Conservation (phyloP, 2,888 invertebrate species). For the Xestobium rufovillosum region DNA sequence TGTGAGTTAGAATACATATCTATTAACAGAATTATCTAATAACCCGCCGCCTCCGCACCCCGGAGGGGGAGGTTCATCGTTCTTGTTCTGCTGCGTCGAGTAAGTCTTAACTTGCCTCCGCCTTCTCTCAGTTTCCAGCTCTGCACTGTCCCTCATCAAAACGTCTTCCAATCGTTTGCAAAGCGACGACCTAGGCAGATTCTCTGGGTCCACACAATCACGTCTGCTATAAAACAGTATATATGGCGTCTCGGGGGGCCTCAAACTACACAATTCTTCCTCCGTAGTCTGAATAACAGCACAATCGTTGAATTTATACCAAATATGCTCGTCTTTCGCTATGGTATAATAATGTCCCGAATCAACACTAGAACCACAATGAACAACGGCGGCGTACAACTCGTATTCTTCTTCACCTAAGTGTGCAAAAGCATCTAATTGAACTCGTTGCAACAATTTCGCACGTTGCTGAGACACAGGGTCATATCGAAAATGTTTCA, state of each 20-base stretch:
- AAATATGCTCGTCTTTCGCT: constrained; percentile 59
- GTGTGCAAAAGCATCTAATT: constrained; percentile 51
- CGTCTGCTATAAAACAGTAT: constrained; percentile 64
- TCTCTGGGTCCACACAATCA: constrained; percentile 34
- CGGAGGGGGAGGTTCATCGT: constrained; percentile 49
- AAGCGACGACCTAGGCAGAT: constrained; percentile 30
- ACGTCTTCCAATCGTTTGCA: constrained; percentile 32
- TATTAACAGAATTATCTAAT: constrained; percentile 33
- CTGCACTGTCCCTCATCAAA: constrained; percentile 34
- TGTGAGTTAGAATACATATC: constrained; percentile 41
- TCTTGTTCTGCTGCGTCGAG: constrained; percentile 35
- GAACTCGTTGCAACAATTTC: constrained; percentile 61
- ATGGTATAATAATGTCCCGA: constrained; percentile 85
- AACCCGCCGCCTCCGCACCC: constrained; percentile 46
- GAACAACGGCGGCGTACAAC: constrained; percentile 77
- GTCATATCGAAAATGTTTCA: constrained; percentile 74
- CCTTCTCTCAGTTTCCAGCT: constrained; percentile 33
- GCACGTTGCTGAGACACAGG: constrained; percentile 64
- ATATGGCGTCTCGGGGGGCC: constrained; percentile 73
- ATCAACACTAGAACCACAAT: constrained; percentile 74
- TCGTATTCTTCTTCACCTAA: constrained; percentile 53
- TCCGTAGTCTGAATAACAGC: constrained; percentile 56
- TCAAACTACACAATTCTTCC: constrained; percentile 54
- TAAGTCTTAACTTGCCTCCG: constrained; percentile 27
- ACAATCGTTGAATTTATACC: constrained; percentile 79